A percentile compares a stretch with the other conserved stretches of the same genome.
phyloP scores from a whole-genome alignment of 2,888 invertebrate genomes.

The Drosophila anomelani region DNA sequence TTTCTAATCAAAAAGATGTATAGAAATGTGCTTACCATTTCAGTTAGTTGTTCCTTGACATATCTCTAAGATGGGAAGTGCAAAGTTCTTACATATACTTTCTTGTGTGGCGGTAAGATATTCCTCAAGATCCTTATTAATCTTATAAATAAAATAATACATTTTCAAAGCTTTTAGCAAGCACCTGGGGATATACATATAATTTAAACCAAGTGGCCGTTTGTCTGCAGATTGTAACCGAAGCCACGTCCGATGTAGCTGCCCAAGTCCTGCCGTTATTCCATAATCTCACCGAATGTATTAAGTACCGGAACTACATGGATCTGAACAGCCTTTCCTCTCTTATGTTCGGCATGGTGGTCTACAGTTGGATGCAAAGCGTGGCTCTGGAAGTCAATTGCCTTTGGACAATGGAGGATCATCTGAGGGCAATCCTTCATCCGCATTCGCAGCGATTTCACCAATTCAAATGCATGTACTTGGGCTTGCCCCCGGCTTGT shows the following conservation, averaged over 20 bases:
- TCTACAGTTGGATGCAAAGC: slow-evolving; percentile 8
- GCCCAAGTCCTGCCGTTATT: not conserved
- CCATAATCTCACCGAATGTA: not conserved
- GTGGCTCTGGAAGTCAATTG: slow-evolving; percentile 11
- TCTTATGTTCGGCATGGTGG: not conserved
- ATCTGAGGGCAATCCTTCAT: not conserved
- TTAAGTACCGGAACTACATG: not conserved
- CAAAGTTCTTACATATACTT: not conserved
- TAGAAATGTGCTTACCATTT: too few species aligned
- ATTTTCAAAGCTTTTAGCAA: not conserved
- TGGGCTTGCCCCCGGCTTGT: slow-evolving; percentile 1
- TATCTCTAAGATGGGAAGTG: not conserved
- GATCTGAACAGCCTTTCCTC: not conserved
- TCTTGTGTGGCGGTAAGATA: not conserved
- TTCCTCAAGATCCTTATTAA: too few species aligned
- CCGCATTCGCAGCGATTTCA: slow-evolving; percentile 5
- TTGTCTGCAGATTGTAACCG: slow-evolving; percentile 6
- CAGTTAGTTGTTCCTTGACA: not conserved
- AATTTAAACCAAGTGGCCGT: not conserved
- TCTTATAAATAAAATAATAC: not conserved
- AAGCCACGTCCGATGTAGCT: not conserved
- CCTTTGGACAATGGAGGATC: slow-evolving; percentile 8
- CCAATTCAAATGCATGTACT: slow-evolving; percentile 8
- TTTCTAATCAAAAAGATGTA: not conserved
- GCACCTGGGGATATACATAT: not conserved